These are phyloP conservation scores for Cerastis rubricosa DNA, from an alignment of 2,888 invertebrate species.

Conservation along the genomic window DNA sequence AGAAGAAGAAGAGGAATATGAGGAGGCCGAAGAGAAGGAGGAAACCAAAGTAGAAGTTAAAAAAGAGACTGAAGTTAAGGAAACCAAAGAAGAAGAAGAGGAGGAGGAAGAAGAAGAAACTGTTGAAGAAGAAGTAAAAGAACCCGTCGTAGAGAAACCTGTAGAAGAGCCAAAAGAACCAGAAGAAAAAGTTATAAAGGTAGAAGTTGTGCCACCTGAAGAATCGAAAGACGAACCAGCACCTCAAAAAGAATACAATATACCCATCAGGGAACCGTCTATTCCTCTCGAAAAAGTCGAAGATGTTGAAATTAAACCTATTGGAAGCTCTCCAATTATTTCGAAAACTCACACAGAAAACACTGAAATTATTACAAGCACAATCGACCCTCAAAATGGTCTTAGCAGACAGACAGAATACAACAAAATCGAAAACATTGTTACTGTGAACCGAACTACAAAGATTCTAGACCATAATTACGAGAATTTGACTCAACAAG, in stretches of 20 bases:
- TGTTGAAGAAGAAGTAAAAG: conserved; percentile 63
- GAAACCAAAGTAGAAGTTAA: conserved; percentile 34
- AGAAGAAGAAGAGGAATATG: conserved; percentile 65
- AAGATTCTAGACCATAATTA: conserved; percentile 85
- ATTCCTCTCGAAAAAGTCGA: conserved; percentile 87
- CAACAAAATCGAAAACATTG: conserved; percentile 86
- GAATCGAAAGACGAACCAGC: conserved; percentile 58
- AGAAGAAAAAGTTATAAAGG: conserved; percentile 57
- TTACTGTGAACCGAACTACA: conserved; percentile 86
- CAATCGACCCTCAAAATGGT: conserved; percentile 77
- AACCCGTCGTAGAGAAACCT: conserved; percentile 44
- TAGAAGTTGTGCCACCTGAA: conserved; percentile 49
- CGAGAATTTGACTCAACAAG: conserved; percentile 81
- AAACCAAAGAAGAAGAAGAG: conserved; percentile 33
- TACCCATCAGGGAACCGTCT: conserved; percentile 84
- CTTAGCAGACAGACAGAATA: conserved; percentile 85
- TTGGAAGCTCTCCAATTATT: conserved; percentile 81
- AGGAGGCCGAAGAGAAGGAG: conserved; percentile 51
- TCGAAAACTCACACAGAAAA: conserved; percentile 83
- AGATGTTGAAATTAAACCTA: conserved; percentile 88
- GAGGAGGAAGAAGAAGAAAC: conserved; percentile 37
- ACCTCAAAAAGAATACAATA: conserved; percentile 69
- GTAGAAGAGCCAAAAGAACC: conserved; percentile 59
- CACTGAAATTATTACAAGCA: conserved; percentile 84
- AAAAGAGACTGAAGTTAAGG: conserved; percentile 37